A percentile compares a stretch with the other conserved stretches of the same genome.
Evolutionary conservation across 53 echinoderm and acorn worm genomes (phyloP).

Genomic region (Antedon mediterranea): DNA sequence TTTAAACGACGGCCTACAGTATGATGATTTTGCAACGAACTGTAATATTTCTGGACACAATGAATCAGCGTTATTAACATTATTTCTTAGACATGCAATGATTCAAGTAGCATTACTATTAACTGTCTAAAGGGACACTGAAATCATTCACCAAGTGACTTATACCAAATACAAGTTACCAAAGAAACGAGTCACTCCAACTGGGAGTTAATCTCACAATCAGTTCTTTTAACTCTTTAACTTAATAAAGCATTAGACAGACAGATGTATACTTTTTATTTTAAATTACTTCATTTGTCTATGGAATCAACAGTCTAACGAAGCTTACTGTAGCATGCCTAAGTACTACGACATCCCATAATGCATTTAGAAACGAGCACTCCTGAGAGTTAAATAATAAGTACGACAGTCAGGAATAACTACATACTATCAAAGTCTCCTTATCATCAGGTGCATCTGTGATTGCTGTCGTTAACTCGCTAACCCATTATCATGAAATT

Average conservation of each 20-base stretch:
- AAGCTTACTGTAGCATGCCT: not conserved
- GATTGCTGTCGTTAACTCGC: not conserved
- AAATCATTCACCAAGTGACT: not conserved
- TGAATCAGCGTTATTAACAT: no score
- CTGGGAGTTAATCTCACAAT: not conserved
- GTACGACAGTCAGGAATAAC: not conserved
- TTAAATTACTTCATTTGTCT: not conserved
- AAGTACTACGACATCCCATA: not conserved
- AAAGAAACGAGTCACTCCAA: not conserved
- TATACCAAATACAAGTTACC: not conserved
- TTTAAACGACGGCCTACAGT: no score
- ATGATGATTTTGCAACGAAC: no score
- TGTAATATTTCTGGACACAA: no score
- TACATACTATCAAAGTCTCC: not conserved
- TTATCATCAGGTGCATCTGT: not conserved
- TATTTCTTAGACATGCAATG: not conserved
- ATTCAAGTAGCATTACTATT: not conserved
- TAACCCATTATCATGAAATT: not conserved
- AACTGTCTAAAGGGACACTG: not conserved
- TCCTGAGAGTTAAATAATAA: not conserved
- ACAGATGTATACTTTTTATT: not conserved
- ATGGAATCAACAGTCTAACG: not conserved
- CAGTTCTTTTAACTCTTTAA: not conserved
- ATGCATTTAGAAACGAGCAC: not conserved
- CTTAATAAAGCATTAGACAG: not conserved